Evolutionary conservation across 2,113 vertebrate species (phyloP), one percentile per base, ranked within the genome.

Genomic region (Pavo muticus): DNA sequence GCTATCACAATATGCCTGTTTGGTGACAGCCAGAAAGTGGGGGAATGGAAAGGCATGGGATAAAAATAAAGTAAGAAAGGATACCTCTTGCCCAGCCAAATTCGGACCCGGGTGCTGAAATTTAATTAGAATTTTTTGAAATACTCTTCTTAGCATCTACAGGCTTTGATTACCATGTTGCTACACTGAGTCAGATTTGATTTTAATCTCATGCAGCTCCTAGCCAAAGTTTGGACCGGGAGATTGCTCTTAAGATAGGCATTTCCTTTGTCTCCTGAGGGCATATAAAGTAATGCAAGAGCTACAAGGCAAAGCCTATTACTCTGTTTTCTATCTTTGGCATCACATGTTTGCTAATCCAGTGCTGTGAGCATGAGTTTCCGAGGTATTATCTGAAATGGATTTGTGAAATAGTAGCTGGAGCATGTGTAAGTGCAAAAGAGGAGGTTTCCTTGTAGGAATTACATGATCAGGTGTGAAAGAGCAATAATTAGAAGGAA

Each of bases 271-370:
- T 75, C 48, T 72, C 17, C 48, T 92, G 27, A 47, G 56, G 72
- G 63, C 15, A 19, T 13, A 71, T 86, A 21, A 73, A 27, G 57
- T 91, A 83, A 29, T n/a, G 9, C 16, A 59, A 60, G 35, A 80
- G 42, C 29, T 91, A 14, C 21, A 47, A 35, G 35, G 29, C 73
- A 96, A 97, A 96, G 96, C 94, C 93, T 93, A 42, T 96, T 97
- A 95, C 60, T 54, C 3, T 75, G 50, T 52, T 78, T 93, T 93
- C 96, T 97, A 91, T 96, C 75, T 97, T 97, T 90, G 75, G 87
- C 81, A 83, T 80, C 6, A 7, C 59, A 4, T 92, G 70, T 79
- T 95, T 79, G 70, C 57, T 96, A 95, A 93, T 95, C 90, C 65
- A 52, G 13, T 64, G 19, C 59, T 68, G 3, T 67, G 9, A 93